phyloP scores from a whole-genome alignment of 2,888 invertebrate genomes.

The Trichogramma dendrolimi region DNA sequence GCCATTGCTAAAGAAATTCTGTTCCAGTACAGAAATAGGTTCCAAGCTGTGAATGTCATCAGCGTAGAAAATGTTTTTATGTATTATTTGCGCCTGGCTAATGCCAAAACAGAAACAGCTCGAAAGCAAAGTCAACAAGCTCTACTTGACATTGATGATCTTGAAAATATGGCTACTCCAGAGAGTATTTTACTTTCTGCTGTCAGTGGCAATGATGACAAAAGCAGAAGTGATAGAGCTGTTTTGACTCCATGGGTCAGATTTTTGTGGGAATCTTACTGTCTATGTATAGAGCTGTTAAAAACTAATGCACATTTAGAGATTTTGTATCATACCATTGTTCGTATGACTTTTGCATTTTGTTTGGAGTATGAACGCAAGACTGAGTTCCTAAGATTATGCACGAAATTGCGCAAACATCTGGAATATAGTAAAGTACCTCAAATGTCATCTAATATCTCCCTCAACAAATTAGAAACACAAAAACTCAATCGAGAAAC shows the following conservation, averaged over 20 bases:
- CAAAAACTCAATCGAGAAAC: slow-evolving; percentile 97
- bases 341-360: slow-evolving; percentile 96
- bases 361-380: slow-evolving; percentile 95
- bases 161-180: slow-evolving; percentile 94
- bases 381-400: slow-evolving; percentile 96
- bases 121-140: slow-evolving; percentile 90
- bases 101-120: slow-evolving; percentile 92
- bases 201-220: slow-evolving; percentile 97
- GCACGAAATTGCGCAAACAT: slow-evolving; percentile 95
- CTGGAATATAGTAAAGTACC: slow-evolving; percentile 92
- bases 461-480: slow-evolving; percentile 93
- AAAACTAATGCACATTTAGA: slow-evolving; percentile 96
- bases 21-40: slow-evolving; percentile 98
- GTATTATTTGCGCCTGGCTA: slow-evolving; percentile 91
- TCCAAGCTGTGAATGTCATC: slow-evolving; percentile 93
- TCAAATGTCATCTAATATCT: slow-evolving; percentile 79
- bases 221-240: slow-evolving; percentile 94
- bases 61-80: slow-evolving; percentile 96
- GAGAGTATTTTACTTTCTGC: slow-evolving; percentile 87
- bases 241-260: slow-evolving; percentile 99
- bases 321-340: slow-evolving; percentile 95
- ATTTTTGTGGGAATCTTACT: slow-evolving; percentile 99
- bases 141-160: slow-evolving; percentile 94
- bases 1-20: slow-evolving; percentile 98
- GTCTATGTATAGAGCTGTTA: slow-evolving; percentile 93